A percentile compares a stretch with the other conserved stretches of the same genome.
Conservation (phyloP, 2,888 invertebrate genomes). For the Coelopa pilipes region DNA sequence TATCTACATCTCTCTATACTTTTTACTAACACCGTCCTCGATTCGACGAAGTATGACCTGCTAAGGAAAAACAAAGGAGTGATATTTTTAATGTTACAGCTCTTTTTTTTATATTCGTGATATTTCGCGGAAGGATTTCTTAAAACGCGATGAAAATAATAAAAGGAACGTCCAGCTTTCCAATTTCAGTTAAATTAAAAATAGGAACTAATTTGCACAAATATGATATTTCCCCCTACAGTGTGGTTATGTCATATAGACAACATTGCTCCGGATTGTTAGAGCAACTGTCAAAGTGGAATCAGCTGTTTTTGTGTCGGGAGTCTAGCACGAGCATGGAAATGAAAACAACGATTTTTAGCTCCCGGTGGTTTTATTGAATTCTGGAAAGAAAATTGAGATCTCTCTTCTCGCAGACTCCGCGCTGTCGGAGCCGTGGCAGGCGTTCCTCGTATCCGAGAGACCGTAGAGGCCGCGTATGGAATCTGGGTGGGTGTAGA, state of each 20-base stretch:
- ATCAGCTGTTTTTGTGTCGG: neutral
- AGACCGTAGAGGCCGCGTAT: conserved; percentile 88
- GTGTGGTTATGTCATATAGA: neutral
- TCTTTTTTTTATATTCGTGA: too few species aligned
- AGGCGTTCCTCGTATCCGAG: conserved; percentile 93
- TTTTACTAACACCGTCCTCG: too few species aligned
- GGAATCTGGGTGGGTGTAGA: conserved; percentile 80
- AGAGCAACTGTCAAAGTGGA: neutral
- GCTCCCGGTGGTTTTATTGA: conserved; percentile 61
- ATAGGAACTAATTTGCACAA: too few species aligned
- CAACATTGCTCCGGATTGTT: neutral
- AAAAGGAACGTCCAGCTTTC: too few species aligned
- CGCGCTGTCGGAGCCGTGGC: conserved; percentile 88
- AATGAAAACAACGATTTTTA: neutral
- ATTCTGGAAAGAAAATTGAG: conserved; percentile 85
- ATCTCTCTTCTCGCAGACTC: conserved; percentile 83
- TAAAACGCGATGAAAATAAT: too few species aligned
- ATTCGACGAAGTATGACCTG: too few species aligned
- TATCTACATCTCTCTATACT: too few species aligned
- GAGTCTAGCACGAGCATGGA: neutral
- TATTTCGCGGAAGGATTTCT: too few species aligned
- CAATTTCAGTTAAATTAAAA: too few species aligned
- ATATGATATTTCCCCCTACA: neutral
- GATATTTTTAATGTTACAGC: too few species aligned
- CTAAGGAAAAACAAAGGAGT: too few species aligned